Evolutionary conservation across 1,140 invertebrate species (phyloP), one percentile per base, ranked within the genome.

Genomic region (Fopius arisanus): DNA sequence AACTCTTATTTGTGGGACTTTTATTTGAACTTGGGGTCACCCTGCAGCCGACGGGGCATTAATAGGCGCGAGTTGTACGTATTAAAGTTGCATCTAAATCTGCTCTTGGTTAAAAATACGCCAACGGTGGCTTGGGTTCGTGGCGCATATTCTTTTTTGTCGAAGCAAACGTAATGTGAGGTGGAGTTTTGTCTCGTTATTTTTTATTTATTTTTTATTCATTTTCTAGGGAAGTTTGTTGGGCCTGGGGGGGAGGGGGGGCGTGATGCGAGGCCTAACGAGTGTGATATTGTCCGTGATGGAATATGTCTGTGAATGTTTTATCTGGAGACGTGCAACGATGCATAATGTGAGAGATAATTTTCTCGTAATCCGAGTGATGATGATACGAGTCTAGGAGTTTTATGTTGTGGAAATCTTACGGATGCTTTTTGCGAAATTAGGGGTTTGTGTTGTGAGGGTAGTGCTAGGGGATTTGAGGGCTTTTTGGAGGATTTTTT

Each of bases 81-180:
- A 59, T 59, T 59, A 59, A 59, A 59, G 54, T 59, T 59, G 54
- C 54, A 59, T 23, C 54, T 59, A 59, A 59, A 59, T 59, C 23
- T 59, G 54, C 26, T 59, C 54, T 48, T 26, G 54, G 19, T 59
- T 59, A 59, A 59, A 59, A 59, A 59, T 59, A 59, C 23, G 21
- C 10, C 23, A 59, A 59, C 26, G 7, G 54, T 59, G 21, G 54
- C 26, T 12, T 51, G 43, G 23, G 54, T 59, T 12, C 23, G 19
- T 26, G 54, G 54, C 23, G 23, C 54, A 7, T 26, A 28, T 26
- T 59, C 19, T 28, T 59, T n/a, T 28, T 26, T 28, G 19, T 59
- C 10, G 3, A 5, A 59, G 10, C 54, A 59, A 59, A 26, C 10
- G 54, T 14, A 59, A 59, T 12, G 23, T 59, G 54, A 26, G 54